Base-by-base conservation (phyloP, 2,113 vertebrate species). In the Paraplagusia blochii region DNA sequence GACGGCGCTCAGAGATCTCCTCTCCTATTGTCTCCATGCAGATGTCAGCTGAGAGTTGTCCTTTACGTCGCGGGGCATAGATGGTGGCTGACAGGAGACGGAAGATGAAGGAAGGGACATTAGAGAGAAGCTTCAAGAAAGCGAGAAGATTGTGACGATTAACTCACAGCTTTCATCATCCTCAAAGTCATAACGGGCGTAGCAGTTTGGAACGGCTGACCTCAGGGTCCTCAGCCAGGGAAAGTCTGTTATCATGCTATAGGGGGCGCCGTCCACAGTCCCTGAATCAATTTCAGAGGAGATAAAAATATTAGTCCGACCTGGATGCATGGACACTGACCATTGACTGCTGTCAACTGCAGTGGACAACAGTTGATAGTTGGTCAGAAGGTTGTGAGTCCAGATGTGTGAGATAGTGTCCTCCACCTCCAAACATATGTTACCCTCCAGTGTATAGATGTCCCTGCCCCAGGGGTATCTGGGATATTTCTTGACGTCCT, bases 21-120 rank as follows among this genome's bases (percentile, higher is more conserved):
- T 99, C 97, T 1, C 97, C 96, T 16, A 99, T 96, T 6, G 95
- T 98, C 83, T 99, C 96, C 95, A 99, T 97, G 75, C 97, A 99
- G 80, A 98, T 97, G 82, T 98, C 96, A 0, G 95, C 95, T 1
- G 96, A 98, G 14, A 99, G 86, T 65, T 99, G 97, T 59, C 97
- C 97, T 87, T 98, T 99, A 48, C 97, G 92, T 18, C 96, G 90
- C 0, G 97, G 97, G 13, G 97, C 97, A 8, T 99, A 99, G 83
- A 99, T 97, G 38, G 96, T 99, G 58, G 94, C 97, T 98, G 69
- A 51, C 5, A 36, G 4, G 42, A 47, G 5, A 61, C 36, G 53
- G 7, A 7, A 44, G 16, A 53, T 5, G 67, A 7, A 60, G 17
- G 53, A 29, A 45, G 33, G 53, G 9, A 38, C 7, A 5, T 38